Base-by-base conservation (phyloP, 64 coral and sea anemone species). In the Porites australiensis region DNA sequence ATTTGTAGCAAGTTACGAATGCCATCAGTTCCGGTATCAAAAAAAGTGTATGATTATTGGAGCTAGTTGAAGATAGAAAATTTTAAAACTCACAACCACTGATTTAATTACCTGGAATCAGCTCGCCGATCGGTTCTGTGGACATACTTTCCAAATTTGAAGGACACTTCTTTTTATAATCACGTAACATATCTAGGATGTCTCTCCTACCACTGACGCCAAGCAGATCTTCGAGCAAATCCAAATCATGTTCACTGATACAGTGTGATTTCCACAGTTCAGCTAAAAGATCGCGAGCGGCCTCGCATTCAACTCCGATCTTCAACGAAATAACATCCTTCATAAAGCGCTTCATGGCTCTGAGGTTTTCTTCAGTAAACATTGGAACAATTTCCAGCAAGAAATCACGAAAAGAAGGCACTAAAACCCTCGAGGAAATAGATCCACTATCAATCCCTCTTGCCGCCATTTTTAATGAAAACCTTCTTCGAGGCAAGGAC, bases 181-280 rank as follows among this genome's bases (percentile, higher is more conserved):
- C 80, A 22, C 49, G 53, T 13, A 96, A 8, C 51, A 87, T 12
- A 72, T 16, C 46, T 14, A 93, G 50, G 18, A 78, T 85, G 66
- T 87, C 88, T 20, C 66, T 51, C 72, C 87, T 86, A 27, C 75
- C 87, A 44, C 74, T 79, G 13, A 89, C 62, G 49, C 68, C 80
- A 11, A 96, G 87, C 54, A 96, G 60, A 82, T 96, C 74, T 74
- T 96, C 91, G 21, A 96, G 61, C 64, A 96, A 90, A 57, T 96
- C 90, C 15, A 93, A 61, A 72, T 96, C 95, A 46, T 87, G 45
- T 73, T 93, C 87, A 45, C 68, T 87, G 23, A 96, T 73, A 49
- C 88, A 89, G 45, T 82, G 79, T 64, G 13, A 57, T n/a, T 10
- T 48, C 13, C 22, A 44, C 16, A 96, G 63, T 47, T 51, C 50